Evolutionary conservation across 2,797 vertebrate genomes (phyloP).

Genomic region (Pachyuromys duprasi): DNA sequence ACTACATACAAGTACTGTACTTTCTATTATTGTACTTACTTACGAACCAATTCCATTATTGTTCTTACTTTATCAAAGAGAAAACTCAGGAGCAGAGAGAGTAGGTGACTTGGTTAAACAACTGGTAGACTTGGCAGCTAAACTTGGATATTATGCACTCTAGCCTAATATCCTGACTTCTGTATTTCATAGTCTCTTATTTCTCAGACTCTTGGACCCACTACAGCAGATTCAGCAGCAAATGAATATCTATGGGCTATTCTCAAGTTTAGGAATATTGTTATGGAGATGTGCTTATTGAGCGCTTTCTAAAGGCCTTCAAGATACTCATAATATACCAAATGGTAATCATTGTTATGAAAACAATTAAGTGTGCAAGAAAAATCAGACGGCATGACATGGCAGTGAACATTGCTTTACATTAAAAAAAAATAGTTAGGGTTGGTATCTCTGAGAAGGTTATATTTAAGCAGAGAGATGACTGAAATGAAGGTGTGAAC

Average conservation of each 20-base stretch:
- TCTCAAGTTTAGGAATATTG: background rate
- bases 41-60: background rate
- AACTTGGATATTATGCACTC: background rate
- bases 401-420: background rate
- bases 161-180: background rate
- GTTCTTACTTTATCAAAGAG: slow-evolving; percentile 7
- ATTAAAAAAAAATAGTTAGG: background rate
- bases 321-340: background rate
- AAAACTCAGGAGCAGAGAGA: background rate
- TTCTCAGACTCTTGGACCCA: background rate
- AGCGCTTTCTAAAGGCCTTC: background rate
- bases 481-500: background rate
- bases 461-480: background rate
- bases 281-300: background rate
- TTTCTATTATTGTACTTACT: background rate
- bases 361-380: background rate
- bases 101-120: background rate
- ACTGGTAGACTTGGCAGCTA: background rate
- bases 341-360: background rate
- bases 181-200: background rate
- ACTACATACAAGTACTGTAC: background rate
- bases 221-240: background rate
- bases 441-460: background rate
- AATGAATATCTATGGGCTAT: background rate
- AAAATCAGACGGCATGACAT: background rate